phyloP scores from a whole-genome alignment of 2,797 vertebrate genomes.

The Fratercula arctica region DNA sequence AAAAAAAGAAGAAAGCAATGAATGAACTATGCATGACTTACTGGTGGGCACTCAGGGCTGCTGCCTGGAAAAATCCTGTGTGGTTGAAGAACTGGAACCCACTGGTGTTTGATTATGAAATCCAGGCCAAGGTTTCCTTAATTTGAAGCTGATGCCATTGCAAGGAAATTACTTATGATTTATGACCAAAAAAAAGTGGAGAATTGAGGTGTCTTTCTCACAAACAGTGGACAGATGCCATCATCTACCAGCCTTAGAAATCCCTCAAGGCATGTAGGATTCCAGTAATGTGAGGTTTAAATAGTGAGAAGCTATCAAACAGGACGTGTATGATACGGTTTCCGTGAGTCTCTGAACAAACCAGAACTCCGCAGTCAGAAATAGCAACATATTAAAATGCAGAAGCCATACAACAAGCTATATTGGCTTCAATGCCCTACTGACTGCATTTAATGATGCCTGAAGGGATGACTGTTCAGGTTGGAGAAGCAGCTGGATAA shows the following conservation, averaged over 20 bases:
- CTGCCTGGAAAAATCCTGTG: background rate
- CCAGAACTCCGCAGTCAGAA: background rate
- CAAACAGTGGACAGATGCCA: background rate
- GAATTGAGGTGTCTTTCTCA: background rate
- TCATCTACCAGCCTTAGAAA: background rate
- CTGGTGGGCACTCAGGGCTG: background rate
- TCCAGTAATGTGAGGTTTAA: background rate
- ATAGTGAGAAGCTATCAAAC: background rate
- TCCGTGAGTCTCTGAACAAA: background rate
- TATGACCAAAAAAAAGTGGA: background rate
- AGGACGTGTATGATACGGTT: background rate
- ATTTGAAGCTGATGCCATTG: background rate
- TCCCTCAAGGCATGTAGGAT: background rate
- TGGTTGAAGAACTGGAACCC: background rate
- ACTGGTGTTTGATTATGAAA: background rate
- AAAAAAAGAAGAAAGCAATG: background rate
- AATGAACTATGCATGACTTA: background rate
- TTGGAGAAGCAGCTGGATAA: background rate
- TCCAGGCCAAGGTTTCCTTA: background rate
- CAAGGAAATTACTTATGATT: background rate
- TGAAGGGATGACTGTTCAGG: background rate
- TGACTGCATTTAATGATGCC: background rate
- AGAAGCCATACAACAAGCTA: background rate
- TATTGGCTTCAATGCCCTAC: background rate
- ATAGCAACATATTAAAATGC: background rate